These are phyloP conservation scores for Agonum fuliginosum DNA, from an alignment of 2,888 invertebrate genomes.

Conservation along the genomic window DNA sequence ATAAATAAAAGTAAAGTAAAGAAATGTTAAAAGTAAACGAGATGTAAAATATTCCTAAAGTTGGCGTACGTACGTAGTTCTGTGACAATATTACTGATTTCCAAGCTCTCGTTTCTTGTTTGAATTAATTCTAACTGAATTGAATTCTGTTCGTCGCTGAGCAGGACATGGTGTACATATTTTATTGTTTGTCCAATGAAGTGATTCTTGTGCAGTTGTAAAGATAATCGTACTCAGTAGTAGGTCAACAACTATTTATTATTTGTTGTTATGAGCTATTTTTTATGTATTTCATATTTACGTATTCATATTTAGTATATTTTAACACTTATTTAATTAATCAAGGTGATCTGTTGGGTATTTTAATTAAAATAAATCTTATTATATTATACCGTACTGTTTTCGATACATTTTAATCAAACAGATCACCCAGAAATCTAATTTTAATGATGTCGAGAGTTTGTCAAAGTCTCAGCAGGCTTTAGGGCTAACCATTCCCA, in stretches of 20 bases:
- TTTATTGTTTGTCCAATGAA: constrained; percentile 56
- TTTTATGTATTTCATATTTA: constrained; percentile 42
- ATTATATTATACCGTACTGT: background rate
- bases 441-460: constrained; percentile 44
- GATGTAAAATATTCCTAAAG: constrained; percentile 34
- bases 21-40: background rate
- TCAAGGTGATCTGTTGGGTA: constrained; percentile 27
- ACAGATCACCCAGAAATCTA: constrained; percentile 27
- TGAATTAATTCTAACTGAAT: constrained; percentile 9
- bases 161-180: constrained; percentile 56
- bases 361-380: constrained; percentile 15
- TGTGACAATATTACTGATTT: constrained; percentile 56
- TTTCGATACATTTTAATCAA: constrained; percentile 1
- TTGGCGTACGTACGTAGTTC: constrained; percentile 53
- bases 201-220: constrained; percentile 52
- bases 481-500: constrained; percentile 49
- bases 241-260: constrained; percentile 51
- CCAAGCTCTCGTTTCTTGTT: constrained; percentile 49
- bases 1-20: background rate
- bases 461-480: constrained; percentile 50
- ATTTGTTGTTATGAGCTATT: constrained; percentile 47
- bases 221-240: constrained; percentile 36
- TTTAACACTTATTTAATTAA: constrained; percentile 10
- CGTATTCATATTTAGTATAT: constrained; percentile 20
- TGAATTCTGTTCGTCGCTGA: constrained; percentile 8